Evolutionary conservation across 2,888 invertebrate species (phyloP), one percentile per base, ranked within the genome.

Genomic region (Invenusta paracnida): DNA sequence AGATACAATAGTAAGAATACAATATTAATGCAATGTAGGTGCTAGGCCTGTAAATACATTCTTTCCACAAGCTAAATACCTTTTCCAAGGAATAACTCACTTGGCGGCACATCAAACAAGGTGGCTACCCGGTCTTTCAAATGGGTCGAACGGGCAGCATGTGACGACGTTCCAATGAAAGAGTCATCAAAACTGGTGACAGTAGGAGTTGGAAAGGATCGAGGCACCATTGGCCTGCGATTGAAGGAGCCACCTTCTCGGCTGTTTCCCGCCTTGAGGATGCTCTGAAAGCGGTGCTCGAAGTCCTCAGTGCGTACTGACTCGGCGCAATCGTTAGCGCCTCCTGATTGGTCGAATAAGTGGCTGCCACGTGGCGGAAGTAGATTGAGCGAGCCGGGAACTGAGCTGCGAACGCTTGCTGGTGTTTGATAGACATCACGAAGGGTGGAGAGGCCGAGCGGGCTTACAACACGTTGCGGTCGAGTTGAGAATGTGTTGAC

Each of bases 291-390:
- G 48, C 87, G 87, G 25, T 86, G 85, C 86, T 89, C 89, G 86
- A 89, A 89, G 86, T 89, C 89, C 86, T 89, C 89, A 0, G 89
- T 89, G 67, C 87, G 87, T 67, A 89, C 88, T 2, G 89, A 89
- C 29, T 89, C 89, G 30, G 87, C 84, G 87, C 89, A 89, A 30
- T 66, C 83, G n/a, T n/a, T 17, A 48, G 48, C 48, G 5, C 48
- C 48, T 48, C 5, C 5, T 11, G 17, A 17, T 48, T 48, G 48
- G 5, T 5, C 48, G 82, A 2, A 81, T n/a, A 11, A 81, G 82
- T 30, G 30, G 82, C 23, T 11, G 82, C 17, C 30, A 23, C n/a
- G n/a, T n/a, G 48, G 28, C 11, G 30, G 82, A n/a, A 2, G 82
- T 28, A 2, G 30, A 25, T 0, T 29, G 83, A 1, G 1, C 25